Evolutionary conservation across 2,113 vertebrate genomes (phyloP), one percentile per base, ranked within the genome.

Genomic region (Osmerus eperlanus): DNA sequence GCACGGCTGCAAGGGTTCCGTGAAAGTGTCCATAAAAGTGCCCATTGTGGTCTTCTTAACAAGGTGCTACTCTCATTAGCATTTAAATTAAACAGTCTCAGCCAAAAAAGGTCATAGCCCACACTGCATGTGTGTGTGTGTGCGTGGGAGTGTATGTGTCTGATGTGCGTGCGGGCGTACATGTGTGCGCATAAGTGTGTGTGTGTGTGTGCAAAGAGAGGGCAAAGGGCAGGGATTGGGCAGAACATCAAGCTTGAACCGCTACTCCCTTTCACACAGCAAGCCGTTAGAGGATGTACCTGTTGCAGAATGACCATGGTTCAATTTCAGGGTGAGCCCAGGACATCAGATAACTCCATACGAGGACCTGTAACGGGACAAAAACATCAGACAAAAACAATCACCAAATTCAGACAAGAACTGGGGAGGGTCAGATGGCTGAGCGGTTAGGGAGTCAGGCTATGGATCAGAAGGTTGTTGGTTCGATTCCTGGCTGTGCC

Each of bases 251-350:
- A 47, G 9, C 9, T 47, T 47, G 41, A 47, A 9, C 19, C 8
- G 2, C 25, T 3, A 8, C 8, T 9, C 28, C 55, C 7, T 60
- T 53, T 51, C n/a, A 52, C 36, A 66, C 36, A 47, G 19, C n/a
- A 8, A 19, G 18, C 21, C 36, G 28, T 18, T 21, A 68, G 4
- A 55, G 21, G 28, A 19, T 80, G 9, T 47, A 93, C 92, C 90
- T 93, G 91, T 76, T 92, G 92, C 78, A 93, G 86, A 84, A 93
- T 93, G 89, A 93, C 91, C 92, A 93, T 92, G 83, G 68, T 84
- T 89, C 82, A 89, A 82, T 73, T 66, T 76, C 25, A 62, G 65
- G 70, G 84, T 68, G 83, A 83, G 55, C 80, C 79, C 83, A 81
- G 88, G 82, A 85, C 87, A 90, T 90, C 77, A 89, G 90, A 87